Percentiles rank a stretch among this genome's conserved stretches.
Conservation (phyloP, 2,797 vertebrate species). For the Taenioides sp. region DNA sequence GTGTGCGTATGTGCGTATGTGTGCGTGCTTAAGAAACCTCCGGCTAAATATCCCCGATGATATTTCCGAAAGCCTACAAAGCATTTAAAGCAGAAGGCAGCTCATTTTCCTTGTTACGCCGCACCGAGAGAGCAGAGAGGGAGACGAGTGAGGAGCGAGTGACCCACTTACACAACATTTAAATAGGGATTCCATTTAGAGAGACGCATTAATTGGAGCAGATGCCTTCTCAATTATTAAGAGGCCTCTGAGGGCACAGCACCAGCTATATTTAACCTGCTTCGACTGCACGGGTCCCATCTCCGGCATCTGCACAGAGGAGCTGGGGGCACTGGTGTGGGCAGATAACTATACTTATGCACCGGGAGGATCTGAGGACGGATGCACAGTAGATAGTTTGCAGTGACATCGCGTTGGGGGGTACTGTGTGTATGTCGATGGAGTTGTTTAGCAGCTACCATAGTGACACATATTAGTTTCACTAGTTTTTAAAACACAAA, state of each 20-base stretch:
- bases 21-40: slow-evolving; percentile 54
- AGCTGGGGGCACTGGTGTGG: slow-evolving; percentile 40
- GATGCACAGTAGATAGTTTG: too few species aligned
- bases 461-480: too few species aligned
- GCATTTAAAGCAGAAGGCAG: slow-evolving; percentile 74
- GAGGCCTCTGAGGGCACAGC: slow-evolving; percentile 79
- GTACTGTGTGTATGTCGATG: too few species aligned
- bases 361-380: background rate
- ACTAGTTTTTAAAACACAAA: too few species aligned
- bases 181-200: slow-evolving; percentile 85
- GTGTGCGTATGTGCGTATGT: slow-evolving; percentile 40
- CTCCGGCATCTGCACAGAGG: slow-evolving; percentile 70
- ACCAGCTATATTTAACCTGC: slow-evolving; percentile 79
- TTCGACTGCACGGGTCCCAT: slow-evolving; percentile 74
- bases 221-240: slow-evolving; percentile 88
- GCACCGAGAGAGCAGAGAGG: slow-evolving; percentile 53
- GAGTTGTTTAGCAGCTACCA: too few species aligned
- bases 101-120: slow-evolving; percentile 72
- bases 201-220: slow-evolving; percentile 86
- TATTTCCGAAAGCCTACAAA: slow-evolving; percentile 75
- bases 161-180: slow-evolving; percentile 85
- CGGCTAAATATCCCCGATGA: slow-evolving; percentile 71
- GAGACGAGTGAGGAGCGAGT: slow-evolving; percentile 68
- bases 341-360: slow-evolving; percentile 15
- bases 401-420: too few species aligned